Conservation (phyloP, 1,140 invertebrate species). For the Drosophila bocki region DNA sequence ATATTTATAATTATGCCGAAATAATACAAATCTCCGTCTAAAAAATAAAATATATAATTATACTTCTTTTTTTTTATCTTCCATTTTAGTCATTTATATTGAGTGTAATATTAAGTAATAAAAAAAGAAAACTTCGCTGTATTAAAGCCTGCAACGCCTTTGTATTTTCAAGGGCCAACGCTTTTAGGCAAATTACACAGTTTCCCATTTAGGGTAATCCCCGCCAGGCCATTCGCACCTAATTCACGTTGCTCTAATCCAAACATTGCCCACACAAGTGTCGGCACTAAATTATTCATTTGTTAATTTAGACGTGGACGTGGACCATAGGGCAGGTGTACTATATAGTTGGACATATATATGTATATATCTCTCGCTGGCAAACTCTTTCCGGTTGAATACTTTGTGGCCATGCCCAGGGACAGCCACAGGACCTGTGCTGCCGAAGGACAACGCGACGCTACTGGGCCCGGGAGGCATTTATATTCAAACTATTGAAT, state of each 20-base stretch:
- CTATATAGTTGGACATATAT: no score
- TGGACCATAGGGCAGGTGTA: not conserved
- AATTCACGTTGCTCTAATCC: conserved; percentile 71
- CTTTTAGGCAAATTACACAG: conserved; percentile 73
- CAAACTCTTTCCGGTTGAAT: conserved; percentile 43
- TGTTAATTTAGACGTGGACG: conserved; percentile 76
- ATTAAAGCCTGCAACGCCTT: not conserved
- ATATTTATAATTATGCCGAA: no score
- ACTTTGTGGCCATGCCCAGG: conserved; percentile 16
- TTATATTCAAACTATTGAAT: conserved; percentile 75
- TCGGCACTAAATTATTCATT: conserved; percentile 79
- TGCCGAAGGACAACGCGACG: conserved; percentile 13
- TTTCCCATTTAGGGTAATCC: conserved; percentile 72
- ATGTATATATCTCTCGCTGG: not conserved
- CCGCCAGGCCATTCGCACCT: conserved; percentile 76
- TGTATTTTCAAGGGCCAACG: conserved; percentile 24
- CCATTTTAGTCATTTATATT: no score
- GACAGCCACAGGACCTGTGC: not conserved
- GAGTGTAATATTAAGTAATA: not conserved
- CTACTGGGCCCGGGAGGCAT: conserved; percentile 42
- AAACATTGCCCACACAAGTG: conserved; percentile 75
- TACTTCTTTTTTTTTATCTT: no score
- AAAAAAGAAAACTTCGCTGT: not conserved
- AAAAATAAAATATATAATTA: no score
- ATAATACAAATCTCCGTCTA: no score